phyloP scores from a whole-genome alignment of 2,797 vertebrate genomes.

The Tragopan temminckii region DNA sequence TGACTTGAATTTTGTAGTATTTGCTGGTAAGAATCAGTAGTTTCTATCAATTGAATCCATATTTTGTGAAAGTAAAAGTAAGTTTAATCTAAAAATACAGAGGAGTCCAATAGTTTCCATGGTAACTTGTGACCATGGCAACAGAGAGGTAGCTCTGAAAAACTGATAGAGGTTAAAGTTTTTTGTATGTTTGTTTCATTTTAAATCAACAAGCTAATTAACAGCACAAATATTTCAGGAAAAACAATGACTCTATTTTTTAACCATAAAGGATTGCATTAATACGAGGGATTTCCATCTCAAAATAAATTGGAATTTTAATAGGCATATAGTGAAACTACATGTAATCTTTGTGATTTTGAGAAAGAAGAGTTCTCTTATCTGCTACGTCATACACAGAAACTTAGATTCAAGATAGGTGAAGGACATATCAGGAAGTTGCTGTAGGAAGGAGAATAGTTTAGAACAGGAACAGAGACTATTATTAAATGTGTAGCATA shows the following conservation, averaged over 20 bases:
- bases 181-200: background rate
- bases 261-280: background rate
- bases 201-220: background rate
- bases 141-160: conserved; percentile 41
- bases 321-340: background rate
- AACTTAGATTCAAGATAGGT: background rate
- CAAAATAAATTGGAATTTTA: background rate
- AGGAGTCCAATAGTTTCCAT: conserved; percentile 55
- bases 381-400: background rate
- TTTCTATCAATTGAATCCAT: conserved; percentile 14
- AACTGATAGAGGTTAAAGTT: background rate
- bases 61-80: conserved; percentile 20
- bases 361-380: background rate
- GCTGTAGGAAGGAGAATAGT: background rate
- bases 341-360: background rate
- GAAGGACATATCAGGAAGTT: background rate
- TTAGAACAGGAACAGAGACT: background rate
- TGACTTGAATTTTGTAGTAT: background rate
- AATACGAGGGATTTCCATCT: background rate
- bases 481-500: background rate
- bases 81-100: conserved; percentile 54
- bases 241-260: background rate
- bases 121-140: conserved; percentile 62
- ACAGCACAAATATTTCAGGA: background rate
- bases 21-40: conserved; percentile 12